These are phyloP conservation scores for Tiliacea citrago DNA, from an alignment of 2,888 invertebrate species.

Conservation along the genomic window DNA sequence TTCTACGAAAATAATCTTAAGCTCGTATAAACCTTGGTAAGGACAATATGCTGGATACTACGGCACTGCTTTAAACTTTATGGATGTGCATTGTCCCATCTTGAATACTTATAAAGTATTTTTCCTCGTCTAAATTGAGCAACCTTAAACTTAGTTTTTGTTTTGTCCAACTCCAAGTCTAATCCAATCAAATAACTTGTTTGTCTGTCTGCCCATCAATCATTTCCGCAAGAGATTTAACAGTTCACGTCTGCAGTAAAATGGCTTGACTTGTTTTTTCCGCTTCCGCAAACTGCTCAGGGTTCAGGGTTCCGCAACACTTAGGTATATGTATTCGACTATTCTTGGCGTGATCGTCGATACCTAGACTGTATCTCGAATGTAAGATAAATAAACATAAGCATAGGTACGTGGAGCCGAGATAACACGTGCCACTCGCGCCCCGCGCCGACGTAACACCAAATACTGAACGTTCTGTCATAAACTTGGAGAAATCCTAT, in stretches of 20 bases:
- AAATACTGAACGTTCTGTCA: slow-evolving; percentile 65
- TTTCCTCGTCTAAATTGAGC: background rate
- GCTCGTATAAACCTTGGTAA: background rate
- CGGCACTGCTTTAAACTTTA: background rate
- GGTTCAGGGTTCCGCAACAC: slow-evolving; percentile 69
- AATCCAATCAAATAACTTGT: slow-evolving; percentile 26
- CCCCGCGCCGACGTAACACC: slow-evolving; percentile 58
- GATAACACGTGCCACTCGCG: slow-evolving; percentile 75
- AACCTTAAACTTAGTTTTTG: background rate
- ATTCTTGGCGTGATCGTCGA: slow-evolving; percentile 68
- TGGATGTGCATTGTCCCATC: background rate
- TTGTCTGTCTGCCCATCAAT: slow-evolving; percentile 23
- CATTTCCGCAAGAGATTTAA: slow-evolving; percentile 48
- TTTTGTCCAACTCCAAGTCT: background rate
- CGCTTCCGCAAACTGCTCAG: slow-evolving; percentile 68
- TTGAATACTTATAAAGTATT: background rate
- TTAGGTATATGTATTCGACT: slow-evolving; percentile 58
- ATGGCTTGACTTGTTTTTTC: slow-evolving; percentile 62
- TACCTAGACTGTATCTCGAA: slow-evolving; percentile 60
- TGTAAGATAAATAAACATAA: slow-evolving; percentile 67
- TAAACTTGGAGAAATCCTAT: slow-evolving; percentile 75
- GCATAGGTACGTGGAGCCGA: slow-evolving; percentile 59
- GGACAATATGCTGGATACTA: background rate
- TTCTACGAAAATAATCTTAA: background rate
- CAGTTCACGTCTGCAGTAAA: slow-evolving; percentile 48